phyloP scores from a whole-genome alignment of 1,140 invertebrate genomes.

The Bombyx mori region DNA sequence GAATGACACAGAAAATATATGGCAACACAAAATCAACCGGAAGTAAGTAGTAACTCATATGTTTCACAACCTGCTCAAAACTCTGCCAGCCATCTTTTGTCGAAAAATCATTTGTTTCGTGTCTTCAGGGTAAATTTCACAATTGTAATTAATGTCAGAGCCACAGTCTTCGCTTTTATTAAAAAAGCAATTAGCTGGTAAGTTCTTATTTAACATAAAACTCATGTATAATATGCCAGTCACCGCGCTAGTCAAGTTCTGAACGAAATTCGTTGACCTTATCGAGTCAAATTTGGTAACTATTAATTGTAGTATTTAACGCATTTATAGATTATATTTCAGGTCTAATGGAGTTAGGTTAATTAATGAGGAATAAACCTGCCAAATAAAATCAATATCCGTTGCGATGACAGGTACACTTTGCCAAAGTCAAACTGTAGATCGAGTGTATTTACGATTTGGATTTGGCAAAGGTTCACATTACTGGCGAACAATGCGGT shows the following conservation, averaged over 20 bases:
- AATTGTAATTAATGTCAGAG: constrained; percentile 91
- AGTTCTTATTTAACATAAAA: constrained; percentile 32
- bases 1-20: constrained; percentile 6
- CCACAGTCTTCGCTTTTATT: constrained; percentile 94
- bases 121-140: constrained; percentile 75
- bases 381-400: constrained; percentile 57
- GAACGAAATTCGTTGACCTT: constrained; percentile 62
- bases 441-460: constrained; percentile 27
- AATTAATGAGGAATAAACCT: constrained; percentile 2
- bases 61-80: constrained; percentile 70
- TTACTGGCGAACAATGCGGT: constrained; percentile 20
- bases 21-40: constrained; percentile 49
- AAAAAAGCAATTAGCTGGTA: constrained; percentile 96
- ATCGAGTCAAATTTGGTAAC: constrained; percentile 47
- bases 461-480: constrained; percentile 34
- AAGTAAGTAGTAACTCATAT: constrained; percentile 66
- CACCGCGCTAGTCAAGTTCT: constrained; percentile 40
- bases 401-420: constrained; percentile 40
- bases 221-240: constrained; percentile 23
- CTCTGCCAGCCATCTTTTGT: constrained; percentile 75
- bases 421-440: constrained; percentile 31
- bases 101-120: constrained; percentile 74
- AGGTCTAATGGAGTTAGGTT: constrained; percentile 7
- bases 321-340: not conserved
- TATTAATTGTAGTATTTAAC: no score